phyloP scores from a whole-genome alignment of 2,888 invertebrate genomes.

The Caenorhabditis becei region DNA sequence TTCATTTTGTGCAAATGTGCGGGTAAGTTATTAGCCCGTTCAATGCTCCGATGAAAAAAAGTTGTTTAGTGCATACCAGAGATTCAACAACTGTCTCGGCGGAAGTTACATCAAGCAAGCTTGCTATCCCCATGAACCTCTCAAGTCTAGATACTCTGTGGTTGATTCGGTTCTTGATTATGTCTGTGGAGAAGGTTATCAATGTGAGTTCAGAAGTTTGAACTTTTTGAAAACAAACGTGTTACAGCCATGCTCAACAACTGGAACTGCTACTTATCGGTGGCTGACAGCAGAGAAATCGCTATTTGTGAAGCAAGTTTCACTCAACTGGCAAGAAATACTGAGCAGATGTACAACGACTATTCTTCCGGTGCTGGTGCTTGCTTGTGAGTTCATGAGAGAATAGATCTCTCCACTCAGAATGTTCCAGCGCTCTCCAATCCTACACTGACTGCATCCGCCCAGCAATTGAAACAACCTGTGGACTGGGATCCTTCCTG shows the following conservation, averaged over 20 bases:
- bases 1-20: conserved; percentile 71
- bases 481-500: conserved; percentile 66
- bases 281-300: conserved; percentile 67
- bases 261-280: conserved; percentile 73
- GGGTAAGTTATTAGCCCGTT: conserved; percentile 54
- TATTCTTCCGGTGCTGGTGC: conserved; percentile 67
- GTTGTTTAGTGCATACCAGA: conserved; percentile 68
- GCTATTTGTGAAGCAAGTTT: conserved; percentile 68
- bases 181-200: conserved; percentile 72
- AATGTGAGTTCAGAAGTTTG: conserved; percentile 50
- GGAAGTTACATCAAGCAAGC: conserved; percentile 68
- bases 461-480: conserved; percentile 66
- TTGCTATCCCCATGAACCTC: conserved; percentile 71
- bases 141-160: conserved; percentile 69
- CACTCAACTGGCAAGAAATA: conserved; percentile 52
- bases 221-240: not conserved
- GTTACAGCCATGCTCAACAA: conserved; percentile 71
- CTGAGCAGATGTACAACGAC: conserved; percentile 69
- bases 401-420: not conserved
- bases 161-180: conserved; percentile 71
- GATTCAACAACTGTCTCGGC: conserved; percentile 71
- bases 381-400: conserved; percentile 65
- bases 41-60: no score
- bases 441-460: conserved; percentile 74
- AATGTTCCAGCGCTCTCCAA: conserved; percentile 69